Evolutionary conservation across 2,797 vertebrate genomes (phyloP), one percentile per base, ranked within the genome.

Genomic region (Hemibagrus guttatus): DNA sequence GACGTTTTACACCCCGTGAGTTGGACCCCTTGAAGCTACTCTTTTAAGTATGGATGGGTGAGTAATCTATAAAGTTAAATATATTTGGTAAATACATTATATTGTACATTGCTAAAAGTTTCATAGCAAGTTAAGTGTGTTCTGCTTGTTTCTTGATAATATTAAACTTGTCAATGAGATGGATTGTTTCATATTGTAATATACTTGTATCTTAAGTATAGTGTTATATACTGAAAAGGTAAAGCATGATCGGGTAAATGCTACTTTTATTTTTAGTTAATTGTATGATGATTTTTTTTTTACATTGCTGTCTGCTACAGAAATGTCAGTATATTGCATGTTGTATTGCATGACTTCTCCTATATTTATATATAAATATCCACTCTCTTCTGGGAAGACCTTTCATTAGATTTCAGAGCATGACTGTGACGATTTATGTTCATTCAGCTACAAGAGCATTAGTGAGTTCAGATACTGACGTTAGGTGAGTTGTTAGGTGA

Each of bases 11-110:
- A 26, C 66, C 61, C 52, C n/a, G n/a, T 42, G 17, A 86, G 31
- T 16, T 54, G 5, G 23, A n/a, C 19, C 64, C 54, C 8, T 21
- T 49, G 63, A 23, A 23, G 12, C 28, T 21, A 63, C 4, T 28
- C 17, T 49, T 85, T 75, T 26, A 69, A 84, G 46, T 31, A 63
- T 84, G 39, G 9, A 31, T 19, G 6, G 86, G 86, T 87, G 49
- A 87, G 86, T 85, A 17, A 58, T 80, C 4, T 80, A 81, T 74
- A 39, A 42, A n/a, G 9, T 64, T 5, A 35, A 49, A 28, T 28
- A n/a, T 64, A 28, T 64, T 28, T 49, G 3, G 19, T n/a, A 63
- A 78, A 78, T 79, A 19, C 6, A 63, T 28, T 52, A 28, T 28
- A 59, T 21, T n/a, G 17, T 28, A 59, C 21, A 59, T 12, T 17